Evolutionary conservation across 2,888 invertebrate species (phyloP).

Genomic region (Lymantria monacha): DNA sequence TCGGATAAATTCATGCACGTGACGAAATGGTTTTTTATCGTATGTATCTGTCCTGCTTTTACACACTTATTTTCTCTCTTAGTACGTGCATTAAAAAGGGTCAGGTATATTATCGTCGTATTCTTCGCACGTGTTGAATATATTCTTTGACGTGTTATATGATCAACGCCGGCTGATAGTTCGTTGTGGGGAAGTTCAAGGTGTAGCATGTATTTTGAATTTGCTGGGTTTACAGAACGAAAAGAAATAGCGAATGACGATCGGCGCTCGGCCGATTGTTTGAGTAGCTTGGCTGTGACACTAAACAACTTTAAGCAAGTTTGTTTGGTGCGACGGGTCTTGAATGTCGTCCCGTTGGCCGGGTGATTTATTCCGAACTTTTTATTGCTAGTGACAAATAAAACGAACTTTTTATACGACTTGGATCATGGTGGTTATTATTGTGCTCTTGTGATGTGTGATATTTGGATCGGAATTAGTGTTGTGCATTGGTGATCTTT

Average conservation of each 20-base stretch:
- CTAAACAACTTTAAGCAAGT: slow-evolving; percentile 48
- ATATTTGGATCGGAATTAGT: slow-evolving; percentile 48
- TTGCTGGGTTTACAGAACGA: slow-evolving; percentile 54
- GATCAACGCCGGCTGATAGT: slow-evolving; percentile 39
- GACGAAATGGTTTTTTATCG: slow-evolving; percentile 38
- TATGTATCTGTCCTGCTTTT: slow-evolving; percentile 41
- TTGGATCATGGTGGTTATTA: slow-evolving; percentile 58
- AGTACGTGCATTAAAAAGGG: slow-evolving; percentile 21
- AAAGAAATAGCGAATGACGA: slow-evolving; percentile 53
- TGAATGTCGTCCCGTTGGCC: slow-evolving; percentile 61
- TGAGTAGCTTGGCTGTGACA: slow-evolving; percentile 12
- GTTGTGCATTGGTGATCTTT: slow-evolving; percentile 29
- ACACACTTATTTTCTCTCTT: slow-evolving; percentile 24
- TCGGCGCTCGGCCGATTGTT: slow-evolving; percentile 42
- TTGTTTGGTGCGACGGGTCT: slow-evolving; percentile 64
- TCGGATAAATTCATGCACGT: slow-evolving; percentile 46
- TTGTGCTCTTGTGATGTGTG: slow-evolving; percentile 46
- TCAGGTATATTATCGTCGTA: slow-evolving; percentile 35
- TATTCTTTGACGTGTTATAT: slow-evolving; percentile 49
- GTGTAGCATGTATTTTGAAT: slow-evolving; percentile 39
- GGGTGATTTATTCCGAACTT: slow-evolving; percentile 61
- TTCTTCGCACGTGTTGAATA: slow-evolving; percentile 46
- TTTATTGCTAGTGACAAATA: slow-evolving; percentile 49
- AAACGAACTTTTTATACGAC: slow-evolving; percentile 50
- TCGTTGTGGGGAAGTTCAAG: slow-evolving; percentile 22